phyloP scores from a whole-genome alignment of 2,113 vertebrate species.

The Vireo altiloquus region DNA sequence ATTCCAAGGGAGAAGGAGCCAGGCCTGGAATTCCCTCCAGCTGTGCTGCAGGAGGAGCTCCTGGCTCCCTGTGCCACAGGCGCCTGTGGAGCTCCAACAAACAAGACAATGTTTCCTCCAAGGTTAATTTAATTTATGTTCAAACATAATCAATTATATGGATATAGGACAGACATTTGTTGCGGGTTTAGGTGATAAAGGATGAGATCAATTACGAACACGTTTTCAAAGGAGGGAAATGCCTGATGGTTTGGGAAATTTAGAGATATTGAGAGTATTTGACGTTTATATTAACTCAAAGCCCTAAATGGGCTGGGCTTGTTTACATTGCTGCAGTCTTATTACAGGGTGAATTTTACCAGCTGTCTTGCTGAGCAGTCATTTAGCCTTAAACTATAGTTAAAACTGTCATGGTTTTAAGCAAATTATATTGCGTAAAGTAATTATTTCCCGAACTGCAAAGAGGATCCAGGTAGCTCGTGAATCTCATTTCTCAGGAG shows the following conservation, averaged over 20 bases:
- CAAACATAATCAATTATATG: background rate
- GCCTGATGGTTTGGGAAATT: slow-evolving; percentile 14
- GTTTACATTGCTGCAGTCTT: slow-evolving; percentile 30
- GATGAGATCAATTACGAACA: background rate
- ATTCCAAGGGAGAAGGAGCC: background rate
- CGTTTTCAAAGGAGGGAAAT: background rate
- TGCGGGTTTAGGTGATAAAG: background rate
- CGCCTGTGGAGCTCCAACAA: background rate
- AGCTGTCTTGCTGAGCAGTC: slow-evolving; percentile 54
- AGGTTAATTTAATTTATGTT: background rate
- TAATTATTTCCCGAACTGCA: slow-evolving; percentile 51
- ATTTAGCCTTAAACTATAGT: slow-evolving; percentile 54
- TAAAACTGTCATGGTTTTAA: slow-evolving; percentile 61
- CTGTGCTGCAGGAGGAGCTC: background rate
- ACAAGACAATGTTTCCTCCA: background rate
- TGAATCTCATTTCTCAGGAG: slow-evolving; percentile 3
- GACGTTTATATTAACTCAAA: slow-evolving; percentile 56
- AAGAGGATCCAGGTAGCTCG: slow-evolving; percentile 30
- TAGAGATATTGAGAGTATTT: slow-evolving; percentile 32
- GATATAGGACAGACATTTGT: background rate
- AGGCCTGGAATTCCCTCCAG: background rate
- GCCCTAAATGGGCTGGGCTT: slow-evolving; percentile 21
- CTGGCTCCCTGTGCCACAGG: rapidly evolving
- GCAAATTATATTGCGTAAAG: slow-evolving; percentile 45
- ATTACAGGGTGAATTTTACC: slow-evolving; percentile 56